Evolutionary conservation across 1,140 invertebrate genomes (phyloP).

Genomic region (Ephestia elutella): DNA sequence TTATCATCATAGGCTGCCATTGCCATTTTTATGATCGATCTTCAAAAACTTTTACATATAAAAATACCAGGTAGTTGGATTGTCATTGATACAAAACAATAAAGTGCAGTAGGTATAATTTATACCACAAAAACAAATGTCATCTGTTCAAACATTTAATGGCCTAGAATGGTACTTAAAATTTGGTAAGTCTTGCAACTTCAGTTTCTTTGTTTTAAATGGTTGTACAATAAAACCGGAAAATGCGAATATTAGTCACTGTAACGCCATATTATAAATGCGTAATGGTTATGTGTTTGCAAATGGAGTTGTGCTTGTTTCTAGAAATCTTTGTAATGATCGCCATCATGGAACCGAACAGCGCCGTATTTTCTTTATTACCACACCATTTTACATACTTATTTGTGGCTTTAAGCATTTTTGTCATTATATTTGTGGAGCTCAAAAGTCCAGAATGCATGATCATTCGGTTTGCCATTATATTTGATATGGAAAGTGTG

Average conservation of each 20-base stretch:
- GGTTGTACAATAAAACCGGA: neutral
- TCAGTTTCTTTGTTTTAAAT: neutral
- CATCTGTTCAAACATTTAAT: neutral
- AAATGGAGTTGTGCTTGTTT: neutral
- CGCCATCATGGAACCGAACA: neutral
- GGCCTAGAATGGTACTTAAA: neutral
- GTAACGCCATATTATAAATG: slow-evolving; percentile 2
- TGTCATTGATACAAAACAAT: too few relatives aligned
- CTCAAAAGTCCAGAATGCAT: too few relatives aligned
- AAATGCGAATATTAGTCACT: neutral
- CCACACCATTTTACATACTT: neutral
- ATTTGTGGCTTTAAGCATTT: neutral
- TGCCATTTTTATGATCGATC: too few relatives aligned
- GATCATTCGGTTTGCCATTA: too few relatives aligned
- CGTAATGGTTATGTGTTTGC: neutral
- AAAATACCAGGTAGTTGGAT: too few relatives aligned
- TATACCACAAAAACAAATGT: neutral
- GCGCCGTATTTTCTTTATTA: neutral
- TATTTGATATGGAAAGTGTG: too few relatives aligned
- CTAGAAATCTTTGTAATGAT: slow-evolving; percentile 1
- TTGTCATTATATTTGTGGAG: too few relatives aligned
- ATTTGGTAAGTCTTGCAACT: neutral
- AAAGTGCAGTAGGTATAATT: too few relatives aligned
- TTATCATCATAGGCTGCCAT: too few relatives aligned
- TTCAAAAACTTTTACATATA: too few relatives aligned